phyloP scores from a whole-genome alignment of 2,113 vertebrate genomes.

The Taurulus bubalis region DNA sequence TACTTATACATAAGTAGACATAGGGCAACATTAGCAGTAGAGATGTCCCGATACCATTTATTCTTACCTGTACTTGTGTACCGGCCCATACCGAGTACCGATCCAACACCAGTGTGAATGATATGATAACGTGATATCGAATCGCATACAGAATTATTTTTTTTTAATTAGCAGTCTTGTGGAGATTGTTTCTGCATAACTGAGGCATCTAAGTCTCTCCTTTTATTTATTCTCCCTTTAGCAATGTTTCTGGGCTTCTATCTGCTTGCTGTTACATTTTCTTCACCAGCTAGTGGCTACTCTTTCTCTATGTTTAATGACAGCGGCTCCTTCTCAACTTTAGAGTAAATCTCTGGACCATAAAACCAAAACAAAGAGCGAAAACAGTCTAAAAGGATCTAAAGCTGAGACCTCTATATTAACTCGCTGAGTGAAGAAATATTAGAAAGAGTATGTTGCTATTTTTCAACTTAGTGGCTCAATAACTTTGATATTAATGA shows the following conservation, averaged over 20 bases:
- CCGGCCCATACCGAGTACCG: not conserved
- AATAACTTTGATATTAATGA: constrained; percentile 1
- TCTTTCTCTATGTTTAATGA: not conserved
- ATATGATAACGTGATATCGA: not conserved
- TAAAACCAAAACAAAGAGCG: constrained; percentile 2
- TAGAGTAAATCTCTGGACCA: not conserved
- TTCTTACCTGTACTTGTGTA: not conserved
- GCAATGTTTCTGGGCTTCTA: not conserved
- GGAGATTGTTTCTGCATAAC: not conserved
- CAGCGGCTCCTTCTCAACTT: not conserved
- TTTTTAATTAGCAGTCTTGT: not conserved
- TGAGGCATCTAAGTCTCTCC: not conserved
- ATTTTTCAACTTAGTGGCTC: constrained; percentile 2
- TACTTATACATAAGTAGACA: not conserved
- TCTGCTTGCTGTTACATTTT: not conserved
- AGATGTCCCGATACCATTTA: not conserved
- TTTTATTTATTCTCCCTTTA: not conserved
- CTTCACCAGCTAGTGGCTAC: not conserved
- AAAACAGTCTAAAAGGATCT: not conserved
- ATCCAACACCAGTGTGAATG: not conserved
- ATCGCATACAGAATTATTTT: not conserved
- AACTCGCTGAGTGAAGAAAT: not conserved
- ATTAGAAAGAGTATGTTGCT: constrained; percentile 9
- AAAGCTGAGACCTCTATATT: not conserved
- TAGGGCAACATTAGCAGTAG: not conserved